Percentiles rank a stretch among this genome's conserved stretches.
phyloP scores from a whole-genome alignment of 2,888 invertebrate species.

The Drosophila paranaensis region DNA sequence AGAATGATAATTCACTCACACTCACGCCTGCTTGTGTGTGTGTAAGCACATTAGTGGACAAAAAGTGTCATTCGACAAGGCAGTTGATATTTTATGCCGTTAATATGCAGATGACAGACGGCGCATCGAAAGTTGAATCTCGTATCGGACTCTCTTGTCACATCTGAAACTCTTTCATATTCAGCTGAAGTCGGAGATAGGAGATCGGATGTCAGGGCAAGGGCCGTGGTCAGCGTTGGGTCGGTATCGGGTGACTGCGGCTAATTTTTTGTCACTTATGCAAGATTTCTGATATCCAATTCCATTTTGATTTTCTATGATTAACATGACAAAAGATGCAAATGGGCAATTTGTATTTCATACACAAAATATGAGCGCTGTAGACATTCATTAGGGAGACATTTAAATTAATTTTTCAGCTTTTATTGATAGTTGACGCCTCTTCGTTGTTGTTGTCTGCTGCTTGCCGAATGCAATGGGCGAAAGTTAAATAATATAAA shows the following conservation, averaged over 20 bases:
- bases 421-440: constrained; percentile 41
- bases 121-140: constrained; percentile 31
- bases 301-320: constrained; percentile 34
- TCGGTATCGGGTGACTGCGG: constrained; percentile 31
- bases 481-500: constrained; percentile 32
- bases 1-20: constrained; percentile 33
- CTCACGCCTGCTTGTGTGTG: not conserved
- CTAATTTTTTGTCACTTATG: constrained; percentile 76
- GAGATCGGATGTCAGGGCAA: not conserved
- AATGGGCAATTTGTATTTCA: constrained; percentile 6
- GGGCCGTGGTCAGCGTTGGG: too few relatives aligned
- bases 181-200: not conserved
- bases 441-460: constrained; percentile 4
- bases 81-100: constrained; percentile 62
- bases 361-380: constrained; percentile 59
- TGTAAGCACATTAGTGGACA: constrained; percentile 13
- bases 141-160: constrained; percentile 32
- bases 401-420: constrained; percentile 77
- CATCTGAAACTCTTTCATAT: constrained; percentile 18
- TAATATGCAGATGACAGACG: constrained; percentile 50
- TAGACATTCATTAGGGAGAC: constrained; percentile 71
- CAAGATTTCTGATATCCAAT: constrained; percentile 37
- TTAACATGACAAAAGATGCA: constrained; percentile 64
- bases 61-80: constrained; percentile 56
- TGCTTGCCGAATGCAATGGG: constrained; percentile 4